Conservation (phyloP, 2,113 vertebrate genomes). For the Plectropomus leopardus region DNA sequence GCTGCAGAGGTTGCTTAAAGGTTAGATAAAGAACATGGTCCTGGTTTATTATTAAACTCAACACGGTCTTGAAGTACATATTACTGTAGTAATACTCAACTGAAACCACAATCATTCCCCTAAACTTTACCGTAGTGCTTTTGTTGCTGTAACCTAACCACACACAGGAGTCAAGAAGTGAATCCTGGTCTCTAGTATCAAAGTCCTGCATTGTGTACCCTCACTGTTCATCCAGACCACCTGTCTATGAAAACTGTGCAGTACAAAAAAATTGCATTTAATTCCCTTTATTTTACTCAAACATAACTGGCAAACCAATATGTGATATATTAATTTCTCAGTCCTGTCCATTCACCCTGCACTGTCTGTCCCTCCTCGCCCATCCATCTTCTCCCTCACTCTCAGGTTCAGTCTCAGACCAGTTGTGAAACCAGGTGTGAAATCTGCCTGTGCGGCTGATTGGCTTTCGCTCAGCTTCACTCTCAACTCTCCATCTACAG, state of each 20-base stretch:
- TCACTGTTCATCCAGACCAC: not conserved
- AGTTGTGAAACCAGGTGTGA: conserved; percentile 55
- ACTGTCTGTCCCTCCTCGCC: not conserved
- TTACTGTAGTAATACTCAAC: not conserved
- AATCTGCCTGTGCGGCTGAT: conserved; percentile 32
- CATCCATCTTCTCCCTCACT: not conserved
- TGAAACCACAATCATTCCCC: not conserved
- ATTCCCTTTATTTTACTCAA: not conserved
- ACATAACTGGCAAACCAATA: not conserved
- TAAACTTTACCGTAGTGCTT: not conserved
- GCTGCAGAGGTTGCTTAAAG: too few relatives aligned
- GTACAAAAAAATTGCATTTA: not conserved
- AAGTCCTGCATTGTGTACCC: not conserved
- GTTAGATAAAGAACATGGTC: too few relatives aligned
- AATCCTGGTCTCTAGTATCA: not conserved
- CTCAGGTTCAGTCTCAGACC: conserved; percentile 5
- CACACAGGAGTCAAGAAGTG: not conserved
- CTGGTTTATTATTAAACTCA: not conserved
- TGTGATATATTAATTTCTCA: not conserved
- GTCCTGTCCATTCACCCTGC: not conserved
- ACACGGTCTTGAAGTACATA: not conserved
- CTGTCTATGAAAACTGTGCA: not conserved
- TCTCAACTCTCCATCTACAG: conserved; percentile 36
- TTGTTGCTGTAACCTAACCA: not conserved
- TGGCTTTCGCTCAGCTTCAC: conserved; percentile 34